Evolutionary conservation across 2,888 invertebrate genomes (phyloP).

Genomic region (Hedychridium roseum): DNA sequence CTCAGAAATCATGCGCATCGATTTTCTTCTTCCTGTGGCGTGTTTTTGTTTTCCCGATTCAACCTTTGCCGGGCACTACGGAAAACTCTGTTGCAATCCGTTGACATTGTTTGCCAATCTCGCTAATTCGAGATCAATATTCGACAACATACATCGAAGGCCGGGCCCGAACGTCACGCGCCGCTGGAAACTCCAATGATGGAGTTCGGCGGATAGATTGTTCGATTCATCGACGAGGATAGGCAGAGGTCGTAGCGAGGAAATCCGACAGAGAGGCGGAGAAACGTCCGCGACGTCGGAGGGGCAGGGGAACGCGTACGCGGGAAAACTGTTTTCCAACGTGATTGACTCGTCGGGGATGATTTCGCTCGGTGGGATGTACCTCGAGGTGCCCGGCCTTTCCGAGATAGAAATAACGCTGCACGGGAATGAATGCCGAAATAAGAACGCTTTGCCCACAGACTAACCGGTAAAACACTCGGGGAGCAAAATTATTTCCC

Average conservation of each 20-base stretch:
- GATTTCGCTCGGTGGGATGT: conserved; percentile 24
- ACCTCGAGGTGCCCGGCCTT: too few species aligned
- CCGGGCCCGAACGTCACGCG: conserved; percentile 18
- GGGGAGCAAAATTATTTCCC: too few species aligned
- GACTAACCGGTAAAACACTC: too few species aligned
- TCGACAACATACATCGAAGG: conserved; percentile 43
- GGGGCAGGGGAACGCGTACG: conserved; percentile 17
- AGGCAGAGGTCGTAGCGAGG: background rate
- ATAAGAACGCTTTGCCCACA: too few species aligned
- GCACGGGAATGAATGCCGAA: background rate
- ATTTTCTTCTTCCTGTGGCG: too few species aligned
- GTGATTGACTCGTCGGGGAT: conserved; percentile 36
- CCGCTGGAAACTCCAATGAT: conserved; percentile 36
- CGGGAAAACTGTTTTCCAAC: conserved; percentile 34
- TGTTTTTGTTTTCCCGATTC: conserved; percentile 6
- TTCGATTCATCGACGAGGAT: conserved; percentile 27
- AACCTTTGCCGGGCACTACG: conserved; percentile 5
- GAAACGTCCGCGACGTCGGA: conserved; percentile 25
- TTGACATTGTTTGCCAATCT: conserved; percentile 36
- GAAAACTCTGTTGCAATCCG: conserved; percentile 17
- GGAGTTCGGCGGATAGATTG: conserved; percentile 37
- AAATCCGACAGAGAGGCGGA: background rate
- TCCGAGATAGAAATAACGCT: background rate
- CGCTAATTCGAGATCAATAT: conserved; percentile 58
- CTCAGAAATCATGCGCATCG: too few species aligned